phyloP scores from a whole-genome alignment of 2,113 vertebrate species.

The Salminus brasiliensis region DNA sequence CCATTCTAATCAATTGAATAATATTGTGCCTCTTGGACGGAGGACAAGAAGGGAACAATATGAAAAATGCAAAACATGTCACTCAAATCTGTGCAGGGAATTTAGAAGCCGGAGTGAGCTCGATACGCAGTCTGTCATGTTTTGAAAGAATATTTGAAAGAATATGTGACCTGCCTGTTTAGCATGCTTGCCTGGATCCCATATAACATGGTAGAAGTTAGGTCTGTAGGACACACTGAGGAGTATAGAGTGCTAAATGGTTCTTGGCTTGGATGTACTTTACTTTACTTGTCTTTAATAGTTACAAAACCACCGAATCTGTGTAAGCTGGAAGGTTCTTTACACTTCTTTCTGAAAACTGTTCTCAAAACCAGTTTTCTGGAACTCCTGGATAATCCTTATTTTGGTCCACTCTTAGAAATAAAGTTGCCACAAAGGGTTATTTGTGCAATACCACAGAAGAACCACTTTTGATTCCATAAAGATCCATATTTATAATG shows the following conservation, averaged over 20 bases:
- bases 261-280: too few species aligned
- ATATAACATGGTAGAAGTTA: background rate
- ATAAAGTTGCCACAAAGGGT: too few species aligned
- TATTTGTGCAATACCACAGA: too few species aligned
- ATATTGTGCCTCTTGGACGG: slow-evolving; percentile 42
- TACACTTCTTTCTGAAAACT: too few species aligned
- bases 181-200: background rate
- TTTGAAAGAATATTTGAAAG: background rate
- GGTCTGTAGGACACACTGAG: background rate
- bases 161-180: background rate
- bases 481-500: too few species aligned
- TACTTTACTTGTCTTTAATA: background rate
- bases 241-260: too few species aligned
- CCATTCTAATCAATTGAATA: slow-evolving; percentile 54
- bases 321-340: too few species aligned
- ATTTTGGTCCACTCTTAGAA: too few species aligned
- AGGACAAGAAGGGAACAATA: slow-evolving; percentile 41
- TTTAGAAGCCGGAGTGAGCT: background rate
- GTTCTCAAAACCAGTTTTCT: too few species aligned
- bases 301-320: too few species aligned
- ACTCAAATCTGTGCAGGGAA: slow-evolving; percentile 29
- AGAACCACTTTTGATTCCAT: too few species aligned
- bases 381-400: too few species aligned
- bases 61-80: slow-evolving; percentile 43
- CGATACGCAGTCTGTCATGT: background rate